A percentile compares a stretch with the other conserved stretches of the same genome.
phyloP scores from a whole-genome alignment of 2,888 invertebrate genomes.

The Eumerus sabulonum region DNA sequence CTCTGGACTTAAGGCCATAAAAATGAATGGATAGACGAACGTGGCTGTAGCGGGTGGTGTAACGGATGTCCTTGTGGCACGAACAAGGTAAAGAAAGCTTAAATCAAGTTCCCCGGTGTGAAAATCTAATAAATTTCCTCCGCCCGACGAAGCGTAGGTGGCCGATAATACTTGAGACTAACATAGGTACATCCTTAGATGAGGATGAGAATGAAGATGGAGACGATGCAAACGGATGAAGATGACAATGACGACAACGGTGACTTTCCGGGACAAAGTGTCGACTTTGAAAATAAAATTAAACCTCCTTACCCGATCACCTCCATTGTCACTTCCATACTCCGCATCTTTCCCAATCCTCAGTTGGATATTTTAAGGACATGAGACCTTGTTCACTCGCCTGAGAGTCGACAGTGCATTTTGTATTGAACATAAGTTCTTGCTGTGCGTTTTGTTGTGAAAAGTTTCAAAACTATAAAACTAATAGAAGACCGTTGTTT shows the following conservation, averaged over 20 bases:
- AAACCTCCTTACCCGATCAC: slow-evolving; percentile 5
- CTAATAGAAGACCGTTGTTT: slow-evolving; percentile 44
- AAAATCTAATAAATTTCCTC: slow-evolving; percentile 60
- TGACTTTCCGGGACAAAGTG: slow-evolving; percentile 37
- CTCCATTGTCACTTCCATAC: no score
- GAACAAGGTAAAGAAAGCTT: slow-evolving; percentile 35
- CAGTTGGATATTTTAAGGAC: no score
- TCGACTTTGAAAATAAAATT: slow-evolving; percentile 55
- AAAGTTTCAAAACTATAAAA: slow-evolving; percentile 20
- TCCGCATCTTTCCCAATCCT: no score
- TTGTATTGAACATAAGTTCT: slow-evolving; percentile 50
- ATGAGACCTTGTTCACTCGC: not conserved
- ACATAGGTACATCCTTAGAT: no score
- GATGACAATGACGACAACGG: not conserved
- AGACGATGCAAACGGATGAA: no score
- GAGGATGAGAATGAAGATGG: no score
- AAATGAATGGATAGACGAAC: slow-evolving; percentile 19
- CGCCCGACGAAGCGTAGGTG: not conserved
- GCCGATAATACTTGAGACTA: no score
- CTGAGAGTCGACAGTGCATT: slow-evolving; percentile 20
- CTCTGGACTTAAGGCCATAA: slow-evolving; percentile 14
- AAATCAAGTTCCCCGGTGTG: slow-evolving; percentile 64
- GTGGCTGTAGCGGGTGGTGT: slow-evolving; percentile 12
- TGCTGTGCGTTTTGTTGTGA: slow-evolving; percentile 26
- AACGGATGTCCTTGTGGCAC: not conserved